Conservation (phyloP, 1,140 invertebrate species). For the Penaeus indicus region DNA sequence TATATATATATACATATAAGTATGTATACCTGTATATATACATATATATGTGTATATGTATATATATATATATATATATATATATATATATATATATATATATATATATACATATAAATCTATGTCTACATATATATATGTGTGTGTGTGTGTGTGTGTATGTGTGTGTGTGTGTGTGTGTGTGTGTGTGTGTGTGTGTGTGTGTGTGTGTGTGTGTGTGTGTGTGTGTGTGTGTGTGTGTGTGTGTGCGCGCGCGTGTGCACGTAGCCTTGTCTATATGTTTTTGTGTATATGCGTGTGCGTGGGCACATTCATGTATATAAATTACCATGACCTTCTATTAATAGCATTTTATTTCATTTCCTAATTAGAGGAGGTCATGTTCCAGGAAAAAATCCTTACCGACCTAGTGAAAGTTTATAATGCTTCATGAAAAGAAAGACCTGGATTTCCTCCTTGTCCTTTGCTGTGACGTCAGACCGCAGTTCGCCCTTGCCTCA, state of each 20-base stretch:
- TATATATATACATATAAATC: slow-evolving; percentile 18
- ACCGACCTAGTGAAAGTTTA: no score
- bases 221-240: not conserved
- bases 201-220: not conserved
- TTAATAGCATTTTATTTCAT: no score
- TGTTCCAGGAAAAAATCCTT: no score
- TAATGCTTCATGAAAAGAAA: no score
- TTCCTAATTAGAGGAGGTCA: no score
- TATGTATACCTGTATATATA: no score
- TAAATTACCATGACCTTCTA: not conserved
- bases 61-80: no score
- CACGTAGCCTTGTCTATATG: not conserved
- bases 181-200: not conserved
- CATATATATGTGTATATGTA: no score
- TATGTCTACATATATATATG: slow-evolving; percentile 4
- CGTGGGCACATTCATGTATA: not conserved
- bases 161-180: not conserved
- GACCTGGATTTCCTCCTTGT: no score
- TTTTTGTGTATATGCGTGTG: not conserved
- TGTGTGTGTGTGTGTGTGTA: not conserved
- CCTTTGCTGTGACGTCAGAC: no score
- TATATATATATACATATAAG: no score
- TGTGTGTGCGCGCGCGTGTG: not conserved
- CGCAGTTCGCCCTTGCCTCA: no score
- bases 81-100: not conserved